Conservation (phyloP, 2,113 vertebrate species). For the Arizona elegans region DNA sequence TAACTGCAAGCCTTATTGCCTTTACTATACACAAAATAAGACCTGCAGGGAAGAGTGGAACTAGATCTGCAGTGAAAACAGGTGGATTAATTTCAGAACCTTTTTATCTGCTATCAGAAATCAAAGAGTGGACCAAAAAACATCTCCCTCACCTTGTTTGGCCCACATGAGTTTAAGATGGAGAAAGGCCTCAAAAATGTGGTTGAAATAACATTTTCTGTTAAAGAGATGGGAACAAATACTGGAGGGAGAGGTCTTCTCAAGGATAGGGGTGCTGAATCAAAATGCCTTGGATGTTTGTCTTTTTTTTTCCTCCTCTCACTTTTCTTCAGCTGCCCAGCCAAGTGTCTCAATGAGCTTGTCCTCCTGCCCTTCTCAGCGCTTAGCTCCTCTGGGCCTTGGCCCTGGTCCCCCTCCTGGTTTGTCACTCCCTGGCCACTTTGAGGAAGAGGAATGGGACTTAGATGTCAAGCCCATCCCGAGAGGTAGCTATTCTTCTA, state of each 20-base stretch:
- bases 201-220: background rate
- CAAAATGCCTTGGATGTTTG: background rate
- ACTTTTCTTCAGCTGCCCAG: conserved; percentile 59
- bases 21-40: background rate
- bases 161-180: background rate
- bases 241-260: background rate
- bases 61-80: background rate
- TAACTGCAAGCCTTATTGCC: background rate
- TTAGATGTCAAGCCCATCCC: conserved; percentile 69
- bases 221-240: background rate
- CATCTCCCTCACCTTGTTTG: background rate
- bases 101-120: background rate
- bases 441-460: conserved; percentile 70
- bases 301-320: conserved; percentile 12
- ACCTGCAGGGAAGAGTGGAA: background rate
- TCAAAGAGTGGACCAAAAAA: background rate
- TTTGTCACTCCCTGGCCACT: conserved; percentile 62
- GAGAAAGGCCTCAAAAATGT: background rate
- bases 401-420: conserved; percentile 48
- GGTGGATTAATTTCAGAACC: background rate
- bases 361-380: conserved; percentile 60
- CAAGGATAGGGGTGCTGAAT: background rate
- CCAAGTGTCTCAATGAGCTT: conserved; percentile 55
- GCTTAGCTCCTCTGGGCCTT: background rate
- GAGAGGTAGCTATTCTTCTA: conserved; percentile 52